Evolutionary conservation across 2,113 vertebrate genomes (phyloP), one percentile per base, ranked within the genome.

Genomic region (Alaudala cheleensis): DNA sequence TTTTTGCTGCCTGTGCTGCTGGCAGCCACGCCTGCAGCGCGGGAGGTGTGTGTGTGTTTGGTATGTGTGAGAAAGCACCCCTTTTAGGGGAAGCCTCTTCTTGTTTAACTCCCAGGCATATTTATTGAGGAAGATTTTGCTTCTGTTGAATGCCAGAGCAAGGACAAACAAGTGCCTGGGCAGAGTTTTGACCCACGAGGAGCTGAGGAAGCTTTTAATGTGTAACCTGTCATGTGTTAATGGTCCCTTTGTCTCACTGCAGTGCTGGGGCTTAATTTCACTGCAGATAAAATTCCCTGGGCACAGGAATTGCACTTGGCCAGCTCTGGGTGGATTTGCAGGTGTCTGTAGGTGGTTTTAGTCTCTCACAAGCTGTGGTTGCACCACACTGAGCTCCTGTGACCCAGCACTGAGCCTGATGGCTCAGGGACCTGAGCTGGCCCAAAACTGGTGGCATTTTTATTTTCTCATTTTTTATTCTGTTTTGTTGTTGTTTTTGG

Each of bases 1-100:
- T 96, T 97, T 97, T 94, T 95, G 91, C 95, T 95, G 92, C 94
- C 80, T 89, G 12, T 85, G 90, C 62, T 53, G 88, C 95, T 88
- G 5, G n/a, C 71, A 70, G 83, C 92, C 94, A 83, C 91, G 88
- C 92, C 85, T 97, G 95, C 93, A 95, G 85, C 88, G 37, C 3
- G 20, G 93, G 87, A 95, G 93, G 95, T 84, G 92, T 94, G 83
- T 92, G 69, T 67, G 62, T 61, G 57, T 67, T 94, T 81, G 89
- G 92, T 85, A 91, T 92, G 90, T 95, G 94, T 96, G 94, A 94
- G 96, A 93, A 97, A 92, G 86, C 72, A n/a, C 74, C 54, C 82
- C 72, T 95, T 90, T 97, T 78, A 25, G 90, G 90, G 61, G 65
- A 92, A 78, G 71, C 54, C 69, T 92, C 37, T 67, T 95, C 91